Conservation (phyloP, 2,113 vertebrate species). For the Hemicordylus capensis region DNA sequence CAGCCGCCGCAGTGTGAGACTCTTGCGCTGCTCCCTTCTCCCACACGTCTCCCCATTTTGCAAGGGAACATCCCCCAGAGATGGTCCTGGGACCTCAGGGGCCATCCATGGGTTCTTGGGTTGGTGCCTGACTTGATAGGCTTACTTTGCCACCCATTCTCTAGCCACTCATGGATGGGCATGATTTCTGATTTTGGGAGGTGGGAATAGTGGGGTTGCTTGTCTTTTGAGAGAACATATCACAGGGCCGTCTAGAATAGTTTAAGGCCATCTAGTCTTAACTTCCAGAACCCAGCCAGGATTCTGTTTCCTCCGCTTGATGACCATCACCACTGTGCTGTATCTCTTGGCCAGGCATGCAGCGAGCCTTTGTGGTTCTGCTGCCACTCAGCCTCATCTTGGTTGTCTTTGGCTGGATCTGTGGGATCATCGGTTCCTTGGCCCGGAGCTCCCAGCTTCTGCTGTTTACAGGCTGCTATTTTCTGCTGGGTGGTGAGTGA, state of each 20-base stretch:
- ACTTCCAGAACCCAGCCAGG: not conserved
- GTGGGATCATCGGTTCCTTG: constrained; percentile 78
- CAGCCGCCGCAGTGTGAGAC: too few relatives aligned
- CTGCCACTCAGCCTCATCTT: constrained; percentile 80
- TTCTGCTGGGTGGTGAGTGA: constrained; percentile 82
- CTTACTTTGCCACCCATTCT: too few relatives aligned
- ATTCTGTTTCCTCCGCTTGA: not conserved
- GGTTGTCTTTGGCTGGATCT: constrained; percentile 79
- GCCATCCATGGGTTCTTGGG: too few relatives aligned
- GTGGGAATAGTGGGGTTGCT: not conserved
- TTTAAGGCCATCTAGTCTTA: too few relatives aligned
- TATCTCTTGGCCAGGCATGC: constrained; percentile 71
- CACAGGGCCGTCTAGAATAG: not conserved
- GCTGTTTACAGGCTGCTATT: constrained; percentile 69
- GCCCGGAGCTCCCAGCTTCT: constrained; percentile 72
- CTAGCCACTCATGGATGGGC: too few relatives aligned
- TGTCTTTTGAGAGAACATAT: not conserved
- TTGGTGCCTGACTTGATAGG: too few relatives aligned
- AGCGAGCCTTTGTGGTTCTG: constrained; percentile 76
- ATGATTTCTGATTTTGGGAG: too few relatives aligned
- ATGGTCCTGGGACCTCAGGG: too few relatives aligned
- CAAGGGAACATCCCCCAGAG: too few relatives aligned
- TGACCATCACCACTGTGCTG: not conserved
- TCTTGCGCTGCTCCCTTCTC: too few relatives aligned
- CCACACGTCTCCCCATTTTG: too few relatives aligned